Evolutionary conservation across 2,797 vertebrate genomes (phyloP).

Genomic region (Morelia viridis): DNA sequence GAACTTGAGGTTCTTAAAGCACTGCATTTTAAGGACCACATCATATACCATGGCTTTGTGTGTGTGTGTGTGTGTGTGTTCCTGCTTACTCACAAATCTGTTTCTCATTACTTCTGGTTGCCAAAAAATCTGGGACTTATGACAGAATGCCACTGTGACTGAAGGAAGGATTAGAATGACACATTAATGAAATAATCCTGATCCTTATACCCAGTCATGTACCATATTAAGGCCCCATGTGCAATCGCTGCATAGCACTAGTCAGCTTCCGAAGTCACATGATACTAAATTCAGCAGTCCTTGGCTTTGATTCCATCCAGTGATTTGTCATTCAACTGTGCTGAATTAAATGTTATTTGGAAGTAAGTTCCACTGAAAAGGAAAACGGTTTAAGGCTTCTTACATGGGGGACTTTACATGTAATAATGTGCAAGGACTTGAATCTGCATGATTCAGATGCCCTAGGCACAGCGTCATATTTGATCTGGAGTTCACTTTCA

Average conservation of each 20-base stretch:
- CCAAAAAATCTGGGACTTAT: not conserved
- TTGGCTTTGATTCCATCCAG: no score
- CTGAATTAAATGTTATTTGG: not conserved
- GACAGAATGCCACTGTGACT: not conserved
- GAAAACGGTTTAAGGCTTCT: not conserved
- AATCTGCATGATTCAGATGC: not conserved
- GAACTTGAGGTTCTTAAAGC: not conserved
- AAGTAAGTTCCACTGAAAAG: not conserved
- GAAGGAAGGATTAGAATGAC: not conserved
- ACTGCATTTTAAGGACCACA: not conserved
- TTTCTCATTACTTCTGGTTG: not conserved
- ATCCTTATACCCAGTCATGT: not conserved
- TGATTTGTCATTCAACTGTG: not conserved
- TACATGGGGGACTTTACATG: not conserved
- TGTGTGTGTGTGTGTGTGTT: not conserved
- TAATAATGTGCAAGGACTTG: not conserved
- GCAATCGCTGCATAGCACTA: not conserved
- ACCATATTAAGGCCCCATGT: not conserved
- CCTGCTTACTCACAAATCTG: not conserved
- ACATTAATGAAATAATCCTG: not conserved
- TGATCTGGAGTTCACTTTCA: not conserved
- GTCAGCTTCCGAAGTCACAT: not conserved
- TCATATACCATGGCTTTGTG: not conserved
- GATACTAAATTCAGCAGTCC: not conserved
- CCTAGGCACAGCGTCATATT: no score